These are phyloP conservation scores for Onychomys torridus DNA, from an alignment of 2,797 vertebrate genomes.

Conservation along the genomic window DNA sequence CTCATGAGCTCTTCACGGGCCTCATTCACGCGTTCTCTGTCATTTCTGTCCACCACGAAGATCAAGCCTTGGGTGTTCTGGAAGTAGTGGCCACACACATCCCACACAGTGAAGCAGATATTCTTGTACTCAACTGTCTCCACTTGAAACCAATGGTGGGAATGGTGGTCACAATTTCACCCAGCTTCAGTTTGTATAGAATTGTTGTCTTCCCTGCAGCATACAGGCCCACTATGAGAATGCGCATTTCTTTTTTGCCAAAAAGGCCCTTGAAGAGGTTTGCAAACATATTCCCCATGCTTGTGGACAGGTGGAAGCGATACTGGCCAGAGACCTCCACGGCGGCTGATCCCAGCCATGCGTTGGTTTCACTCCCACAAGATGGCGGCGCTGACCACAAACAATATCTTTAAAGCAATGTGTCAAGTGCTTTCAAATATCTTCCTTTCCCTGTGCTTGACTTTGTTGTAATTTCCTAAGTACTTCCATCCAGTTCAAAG, in stretches of 20 bases:
- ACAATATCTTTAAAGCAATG: background rate
- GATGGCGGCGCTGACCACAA: too few species aligned
- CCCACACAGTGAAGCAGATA: constrained; percentile 99
- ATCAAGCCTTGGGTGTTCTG: constrained; percentile 99
- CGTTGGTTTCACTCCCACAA: too few species aligned
- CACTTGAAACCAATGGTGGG: constrained; percentile 99
- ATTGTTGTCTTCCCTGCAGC: constrained; percentile 99
- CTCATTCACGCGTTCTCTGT: constrained; percentile 95
- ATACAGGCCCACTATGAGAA: constrained; percentile 98
- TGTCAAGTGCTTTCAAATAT: background rate
- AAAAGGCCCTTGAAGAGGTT: constrained; percentile 94
- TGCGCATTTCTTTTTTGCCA: constrained; percentile 98
- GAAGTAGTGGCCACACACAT: constrained; percentile 98
- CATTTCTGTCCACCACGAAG: constrained; percentile 99
- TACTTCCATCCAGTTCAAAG: background rate
- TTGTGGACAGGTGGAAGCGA: constrained; percentile 72
- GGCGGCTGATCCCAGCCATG: too few species aligned
- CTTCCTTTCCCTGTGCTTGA: background rate
- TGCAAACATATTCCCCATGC: constrained; percentile 94
- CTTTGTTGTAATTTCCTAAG: background rate
- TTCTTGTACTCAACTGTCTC: constrained; percentile 99
- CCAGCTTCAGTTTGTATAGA: constrained; percentile 98
- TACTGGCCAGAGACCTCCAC: constrained; percentile 87
- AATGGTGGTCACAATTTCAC: constrained; percentile 99
- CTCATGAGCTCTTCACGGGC: constrained; percentile 96